Conservation (phyloP, 2,113 vertebrate species). For the Psephotus haematonotus region DNA sequence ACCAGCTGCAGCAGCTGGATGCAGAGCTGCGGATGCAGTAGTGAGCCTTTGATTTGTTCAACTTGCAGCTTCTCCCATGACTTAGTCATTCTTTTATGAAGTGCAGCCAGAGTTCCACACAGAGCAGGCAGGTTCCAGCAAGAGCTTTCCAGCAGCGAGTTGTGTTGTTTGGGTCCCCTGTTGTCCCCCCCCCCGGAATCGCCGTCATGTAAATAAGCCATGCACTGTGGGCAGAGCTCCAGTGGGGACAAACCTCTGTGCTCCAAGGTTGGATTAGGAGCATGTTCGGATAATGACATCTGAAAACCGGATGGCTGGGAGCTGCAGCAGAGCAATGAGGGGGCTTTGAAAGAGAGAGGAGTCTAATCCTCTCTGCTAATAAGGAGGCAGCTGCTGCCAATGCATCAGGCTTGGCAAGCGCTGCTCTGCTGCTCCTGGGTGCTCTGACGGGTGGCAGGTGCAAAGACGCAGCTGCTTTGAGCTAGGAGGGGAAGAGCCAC, state of each 20-base stretch:
- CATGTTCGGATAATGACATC: slow-evolving; percentile 25
- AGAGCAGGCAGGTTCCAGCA: slow-evolving; percentile 61
- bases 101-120: slow-evolving; percentile 48
- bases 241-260: slow-evolving; percentile 18
- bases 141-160: slow-evolving; percentile 17
- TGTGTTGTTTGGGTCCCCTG: not conserved
- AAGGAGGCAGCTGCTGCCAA: not conserved
- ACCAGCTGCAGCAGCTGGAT: not conserved
- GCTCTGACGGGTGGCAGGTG: not conserved
- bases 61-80: slow-evolving; percentile 56
- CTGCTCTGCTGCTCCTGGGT: not conserved
- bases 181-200: not conserved
- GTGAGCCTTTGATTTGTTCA: slow-evolving; percentile 51
- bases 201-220: slow-evolving; percentile 35
- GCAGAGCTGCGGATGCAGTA: not conserved
- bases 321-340: not conserved
- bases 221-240: slow-evolving; percentile 48
- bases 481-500: too few species aligned
- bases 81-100: slow-evolving; percentile 52
- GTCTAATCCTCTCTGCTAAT: slow-evolving; percentile 7
- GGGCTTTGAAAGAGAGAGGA: slow-evolving; percentile 49
- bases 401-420: not conserved
- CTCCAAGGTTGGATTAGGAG: not conserved
- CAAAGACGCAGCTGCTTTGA: not conserved
- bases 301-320: slow-evolving; percentile 30